These are phyloP conservation scores for Petrocephalus microphthalmus DNA, from an alignment of 2,113 vertebrate genomes.

Conservation along the genomic window DNA sequence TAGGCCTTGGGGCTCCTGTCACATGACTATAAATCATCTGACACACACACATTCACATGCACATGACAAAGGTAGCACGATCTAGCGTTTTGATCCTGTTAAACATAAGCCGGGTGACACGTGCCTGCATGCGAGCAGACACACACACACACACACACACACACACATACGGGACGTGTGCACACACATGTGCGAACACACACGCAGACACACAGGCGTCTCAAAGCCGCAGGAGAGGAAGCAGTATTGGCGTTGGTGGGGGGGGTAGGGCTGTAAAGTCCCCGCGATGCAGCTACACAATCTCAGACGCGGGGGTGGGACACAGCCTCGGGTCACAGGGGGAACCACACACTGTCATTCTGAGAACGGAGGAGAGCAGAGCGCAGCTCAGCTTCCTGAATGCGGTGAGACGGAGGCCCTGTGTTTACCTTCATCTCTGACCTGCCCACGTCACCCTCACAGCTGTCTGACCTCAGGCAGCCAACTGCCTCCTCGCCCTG, in stretches of 20 bases:
- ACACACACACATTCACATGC: neutral
- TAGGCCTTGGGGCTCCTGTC: neutral
- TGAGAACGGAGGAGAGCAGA: constrained; percentile 61
- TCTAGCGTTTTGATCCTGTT: neutral
- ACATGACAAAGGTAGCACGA: neutral
- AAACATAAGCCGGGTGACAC: neutral
- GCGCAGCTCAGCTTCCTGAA: constrained; percentile 34
- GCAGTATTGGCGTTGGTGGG: constrained; percentile 68
- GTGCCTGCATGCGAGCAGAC: neutral
- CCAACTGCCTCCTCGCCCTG: neutral
- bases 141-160: constrained; percentile 4
- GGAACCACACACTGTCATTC: constrained; percentile 66
- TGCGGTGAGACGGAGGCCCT: neutral
- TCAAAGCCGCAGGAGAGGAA: constrained; percentile 53
- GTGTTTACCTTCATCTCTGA: constrained; percentile 47
- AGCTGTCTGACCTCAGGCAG: constrained; percentile 18
- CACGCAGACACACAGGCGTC: neutral
- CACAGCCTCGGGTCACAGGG: constrained; percentile 47
- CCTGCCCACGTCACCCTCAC: constrained; percentile 32
- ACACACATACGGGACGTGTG: neutral
- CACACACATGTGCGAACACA: too few species aligned
- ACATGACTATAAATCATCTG: neutral
- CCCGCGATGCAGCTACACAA: constrained; percentile 37
- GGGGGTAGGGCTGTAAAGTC: constrained; percentile 62
- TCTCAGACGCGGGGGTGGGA: constrained; percentile 56